Conservation (phyloP, 1,140 invertebrate species). For the Dendroctonus ponderosae region DNA sequence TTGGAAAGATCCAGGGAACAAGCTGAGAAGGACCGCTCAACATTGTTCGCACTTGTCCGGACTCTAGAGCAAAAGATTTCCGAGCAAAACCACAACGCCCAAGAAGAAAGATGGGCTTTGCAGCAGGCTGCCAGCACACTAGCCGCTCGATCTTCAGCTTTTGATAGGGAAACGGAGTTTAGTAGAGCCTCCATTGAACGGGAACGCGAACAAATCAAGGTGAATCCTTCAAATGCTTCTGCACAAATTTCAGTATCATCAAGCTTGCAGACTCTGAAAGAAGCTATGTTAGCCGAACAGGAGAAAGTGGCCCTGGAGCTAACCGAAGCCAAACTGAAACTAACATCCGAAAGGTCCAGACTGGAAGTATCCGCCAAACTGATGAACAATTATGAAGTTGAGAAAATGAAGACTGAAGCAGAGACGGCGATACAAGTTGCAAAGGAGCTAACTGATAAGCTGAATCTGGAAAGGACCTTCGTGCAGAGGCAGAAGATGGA, state of each 20-base stretch:
- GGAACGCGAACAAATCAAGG: conserved; percentile 51
- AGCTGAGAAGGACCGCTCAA: conserved; percentile 52
- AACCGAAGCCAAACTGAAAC: conserved; percentile 51
- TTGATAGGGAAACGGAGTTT: conserved; percentile 52
- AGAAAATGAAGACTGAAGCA: conserved; percentile 51
- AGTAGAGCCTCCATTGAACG: conserved; percentile 50
- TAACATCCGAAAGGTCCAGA: conserved; percentile 51
- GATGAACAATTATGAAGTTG: conserved; percentile 42
- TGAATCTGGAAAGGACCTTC: conserved; percentile 52
- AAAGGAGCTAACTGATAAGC: conserved; percentile 51
- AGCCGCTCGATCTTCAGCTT: conserved; percentile 49
- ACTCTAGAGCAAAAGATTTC: conserved; percentile 52
- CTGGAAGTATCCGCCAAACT: conserved; percentile 51
- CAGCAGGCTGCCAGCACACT: conserved; percentile 47
- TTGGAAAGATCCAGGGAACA: conserved; percentile 51
- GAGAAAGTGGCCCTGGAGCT: conserved; percentile 49
- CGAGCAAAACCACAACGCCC: conserved; percentile 48
- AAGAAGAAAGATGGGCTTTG: conserved; percentile 48
- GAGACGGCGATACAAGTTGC: conserved; percentile 55
- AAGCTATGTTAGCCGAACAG: conserved; percentile 50
- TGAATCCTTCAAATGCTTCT: conserved; percentile 3
- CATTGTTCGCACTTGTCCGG: conserved; percentile 53
- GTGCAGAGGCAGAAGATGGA: conserved; percentile 51
- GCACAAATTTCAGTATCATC: not conserved
- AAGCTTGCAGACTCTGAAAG: conserved; percentile 49